phyloP scores from a whole-genome alignment of 2,888 invertebrate genomes.

The Temnothorax rugatulus region DNA sequence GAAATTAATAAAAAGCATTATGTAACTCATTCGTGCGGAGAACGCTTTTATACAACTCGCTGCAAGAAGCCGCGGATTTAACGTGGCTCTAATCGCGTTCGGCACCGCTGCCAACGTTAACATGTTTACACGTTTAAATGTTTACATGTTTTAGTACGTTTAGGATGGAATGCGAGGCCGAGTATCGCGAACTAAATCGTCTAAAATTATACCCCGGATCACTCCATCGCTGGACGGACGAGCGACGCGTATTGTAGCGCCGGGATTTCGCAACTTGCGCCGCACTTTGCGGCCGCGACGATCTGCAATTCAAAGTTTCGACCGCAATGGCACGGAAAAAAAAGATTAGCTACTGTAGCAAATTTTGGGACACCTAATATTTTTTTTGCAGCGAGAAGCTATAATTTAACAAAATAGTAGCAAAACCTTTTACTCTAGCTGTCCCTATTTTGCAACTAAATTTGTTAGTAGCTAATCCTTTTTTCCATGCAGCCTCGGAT shows the following conservation, averaged over 20 bases:
- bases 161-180: conserved; percentile 18
- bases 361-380: no score
- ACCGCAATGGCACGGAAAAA: conserved; percentile 55
- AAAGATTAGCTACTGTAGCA: no score
- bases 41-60: neutral
- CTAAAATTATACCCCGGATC: conserved; percentile 39
- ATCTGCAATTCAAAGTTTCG: conserved; percentile 70
- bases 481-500: conserved; percentile 22
- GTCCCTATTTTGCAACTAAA: no score
- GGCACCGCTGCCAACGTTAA: conserved; percentile 15
- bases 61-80: neutral
- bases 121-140: conserved; percentile 6
- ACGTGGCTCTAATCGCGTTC: conserved; percentile 5
- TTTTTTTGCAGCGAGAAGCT: no score
- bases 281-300: conserved; percentile 61
- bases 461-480: no score
- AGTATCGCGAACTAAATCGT: conserved; percentile 23
- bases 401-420: no score
- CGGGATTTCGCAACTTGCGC: conserved; percentile 22
- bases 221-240: conserved; percentile 6
- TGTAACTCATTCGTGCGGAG: conserved; percentile 17
- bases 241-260: neutral
- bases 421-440: no score
- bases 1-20: conserved; percentile 38
- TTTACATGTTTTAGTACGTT: neutral